Percentiles rank a stretch among this genome's conserved stretches.
Evolutionary conservation across 2,113 vertebrate genomes (phyloP).

Genomic region (Jacana jacana): DNA sequence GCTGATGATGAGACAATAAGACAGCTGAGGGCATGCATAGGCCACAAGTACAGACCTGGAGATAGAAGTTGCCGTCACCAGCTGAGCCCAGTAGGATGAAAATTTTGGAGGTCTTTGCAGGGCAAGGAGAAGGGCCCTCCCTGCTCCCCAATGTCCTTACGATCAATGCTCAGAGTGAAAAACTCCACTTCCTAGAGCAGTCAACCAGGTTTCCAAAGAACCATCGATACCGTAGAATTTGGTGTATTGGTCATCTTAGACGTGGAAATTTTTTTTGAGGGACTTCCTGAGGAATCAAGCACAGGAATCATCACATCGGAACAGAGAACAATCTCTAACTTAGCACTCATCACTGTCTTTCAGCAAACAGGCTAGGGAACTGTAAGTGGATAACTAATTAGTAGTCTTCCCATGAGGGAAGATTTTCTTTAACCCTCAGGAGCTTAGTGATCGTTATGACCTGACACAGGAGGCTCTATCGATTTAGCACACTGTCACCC

Average conservation of each 20-base stretch:
- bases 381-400: not conserved
- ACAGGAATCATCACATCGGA: not conserved
- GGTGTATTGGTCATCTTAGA: not conserved
- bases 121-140: not conserved
- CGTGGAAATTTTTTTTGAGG: not conserved
- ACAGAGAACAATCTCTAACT: not conserved
- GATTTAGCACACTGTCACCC: not conserved
- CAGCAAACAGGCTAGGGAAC: not conserved
- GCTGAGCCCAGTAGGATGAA: not conserved
- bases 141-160: not conserved
- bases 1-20: no score
- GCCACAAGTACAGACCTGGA: not conserved
- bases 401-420: not conserved
- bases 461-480: not conserved
- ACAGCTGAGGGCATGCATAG: not conserved
- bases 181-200: not conserved
- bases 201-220: not conserved
- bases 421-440: not conserved
- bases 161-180: not conserved
- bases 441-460: not conserved
- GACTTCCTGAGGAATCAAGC: not conserved
- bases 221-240: not conserved
- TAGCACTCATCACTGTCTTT: accelerated
- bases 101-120: not conserved
- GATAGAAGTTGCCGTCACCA: not conserved